A percentile compares a stretch with the other conserved stretches of the same genome.
Conservation (phyloP, 2,797 vertebrate genomes). For the Oreochromis grahami region DNA sequence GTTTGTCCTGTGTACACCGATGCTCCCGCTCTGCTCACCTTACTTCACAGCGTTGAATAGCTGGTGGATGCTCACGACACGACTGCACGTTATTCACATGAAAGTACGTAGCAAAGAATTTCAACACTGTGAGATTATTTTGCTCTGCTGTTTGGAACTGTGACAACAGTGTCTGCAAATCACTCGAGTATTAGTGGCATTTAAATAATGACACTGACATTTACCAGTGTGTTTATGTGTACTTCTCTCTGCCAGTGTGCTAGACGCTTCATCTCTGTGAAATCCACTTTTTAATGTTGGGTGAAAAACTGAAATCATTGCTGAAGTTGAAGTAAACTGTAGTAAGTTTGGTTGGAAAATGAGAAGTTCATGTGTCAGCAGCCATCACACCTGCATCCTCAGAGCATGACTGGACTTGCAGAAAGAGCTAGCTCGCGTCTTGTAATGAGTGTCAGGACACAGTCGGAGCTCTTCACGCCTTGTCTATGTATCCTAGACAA, state of each 20-base stretch:
- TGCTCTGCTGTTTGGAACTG: neutral
- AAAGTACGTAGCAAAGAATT: accelerated
- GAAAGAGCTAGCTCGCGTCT: neutral
- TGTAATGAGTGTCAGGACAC: neutral
- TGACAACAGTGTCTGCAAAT: neutral
- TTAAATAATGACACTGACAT: neutral
- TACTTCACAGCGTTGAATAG: neutral
- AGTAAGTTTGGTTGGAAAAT: neutral
- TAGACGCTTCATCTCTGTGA: neutral
- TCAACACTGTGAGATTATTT: neutral
- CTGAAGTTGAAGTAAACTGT: neutral
- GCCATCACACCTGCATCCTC: neutral
- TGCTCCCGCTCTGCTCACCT: neutral
- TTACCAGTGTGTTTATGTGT: neutral
- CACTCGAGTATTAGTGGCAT: neutral
- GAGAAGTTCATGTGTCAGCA: neutral
- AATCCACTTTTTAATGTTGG: neutral
- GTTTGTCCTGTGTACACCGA: neutral
- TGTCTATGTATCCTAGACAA: neutral
- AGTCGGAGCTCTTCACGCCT: neutral
- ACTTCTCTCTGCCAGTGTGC: neutral
- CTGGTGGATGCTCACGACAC: neutral
- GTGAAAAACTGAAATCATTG: neutral
- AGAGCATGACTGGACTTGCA: accelerated
- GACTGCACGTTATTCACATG: neutral